Evolutionary conservation across 2,888 invertebrate species (phyloP).

Genomic region (Exephanes ischioxanthus): DNA sequence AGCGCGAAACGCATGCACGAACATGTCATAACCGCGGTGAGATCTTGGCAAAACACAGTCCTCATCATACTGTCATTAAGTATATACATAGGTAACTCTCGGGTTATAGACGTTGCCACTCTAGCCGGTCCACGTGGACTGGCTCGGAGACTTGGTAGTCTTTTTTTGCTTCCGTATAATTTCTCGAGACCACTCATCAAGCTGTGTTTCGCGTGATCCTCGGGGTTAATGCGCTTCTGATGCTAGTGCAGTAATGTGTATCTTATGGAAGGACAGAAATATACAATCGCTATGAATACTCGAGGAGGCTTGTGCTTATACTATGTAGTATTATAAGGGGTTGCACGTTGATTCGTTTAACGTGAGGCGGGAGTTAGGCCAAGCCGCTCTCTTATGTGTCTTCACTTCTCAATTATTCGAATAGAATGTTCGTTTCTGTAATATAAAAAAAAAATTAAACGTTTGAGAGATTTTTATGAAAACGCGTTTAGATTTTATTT

Average conservation of each 20-base stretch:
- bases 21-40: slow-evolving; percentile 35
- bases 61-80: slow-evolving; percentile 29
- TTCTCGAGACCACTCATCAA: slow-evolving; percentile 13
- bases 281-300: background rate
- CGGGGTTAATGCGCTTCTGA: slow-evolving; percentile 21
- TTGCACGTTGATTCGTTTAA: slow-evolving; percentile 7
- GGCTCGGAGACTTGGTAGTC: background rate
- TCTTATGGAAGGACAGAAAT: background rate
- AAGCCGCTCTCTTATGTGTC: background rate
- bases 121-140: slow-evolving; percentile 6
- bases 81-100: background rate
- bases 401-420: background rate
- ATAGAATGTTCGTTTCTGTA: background rate
- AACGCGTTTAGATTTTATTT: too few relatives aligned
- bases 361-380: background rate
- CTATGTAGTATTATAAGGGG: slow-evolving; percentile 18
- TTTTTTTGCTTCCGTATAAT: slow-evolving; percentile 24
- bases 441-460: too few relatives aligned
- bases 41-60: slow-evolving; percentile 32
- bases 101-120: background rate
- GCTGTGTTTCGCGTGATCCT: slow-evolving; percentile 4
- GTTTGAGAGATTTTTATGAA: too few relatives aligned
- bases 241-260: slow-evolving; percentile 6
- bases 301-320: background rate
- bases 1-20: slow-evolving; percentile 30